Evolutionary conservation across 2,113 vertebrate genomes (phyloP).

Genomic region (Gavia stellata): DNA sequence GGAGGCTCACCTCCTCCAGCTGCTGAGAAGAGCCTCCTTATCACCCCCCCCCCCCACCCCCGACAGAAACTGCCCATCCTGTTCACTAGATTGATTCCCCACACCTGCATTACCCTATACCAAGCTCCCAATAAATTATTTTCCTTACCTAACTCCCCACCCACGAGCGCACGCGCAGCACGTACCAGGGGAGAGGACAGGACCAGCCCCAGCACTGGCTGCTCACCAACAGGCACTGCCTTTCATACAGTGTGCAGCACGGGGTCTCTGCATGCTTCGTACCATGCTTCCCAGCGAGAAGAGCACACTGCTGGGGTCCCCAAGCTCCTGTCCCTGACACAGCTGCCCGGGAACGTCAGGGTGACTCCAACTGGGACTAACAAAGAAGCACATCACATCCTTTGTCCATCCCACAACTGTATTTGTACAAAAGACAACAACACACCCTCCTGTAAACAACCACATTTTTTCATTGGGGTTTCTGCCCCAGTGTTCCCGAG

Average conservation of each 20-base stretch:
- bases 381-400: background rate
- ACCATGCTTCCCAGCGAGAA: background rate
- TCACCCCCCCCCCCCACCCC: no score
- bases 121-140: background rate
- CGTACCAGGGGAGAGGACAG: no score
- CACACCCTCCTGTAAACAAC: background rate
- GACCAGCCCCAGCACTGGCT: background rate
- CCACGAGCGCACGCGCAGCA: accelerated
- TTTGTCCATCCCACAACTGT: background rate
- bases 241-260: background rate
- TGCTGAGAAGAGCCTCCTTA: background rate
- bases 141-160: background rate
- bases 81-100: no score
- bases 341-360: background rate
- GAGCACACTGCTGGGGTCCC: accelerated
- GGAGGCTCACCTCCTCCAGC: background rate
- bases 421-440: background rate
- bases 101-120: background rate
- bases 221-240: background rate
- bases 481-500: accelerated
- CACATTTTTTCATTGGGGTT: background rate
- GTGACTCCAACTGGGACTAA: background rate
- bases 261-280: accelerated
- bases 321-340: background rate
- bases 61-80: background rate